These are phyloP conservation scores for Drosophila equinoxialis DNA, from an alignment of 1,140 invertebrate species.

Conservation along the genomic window DNA sequence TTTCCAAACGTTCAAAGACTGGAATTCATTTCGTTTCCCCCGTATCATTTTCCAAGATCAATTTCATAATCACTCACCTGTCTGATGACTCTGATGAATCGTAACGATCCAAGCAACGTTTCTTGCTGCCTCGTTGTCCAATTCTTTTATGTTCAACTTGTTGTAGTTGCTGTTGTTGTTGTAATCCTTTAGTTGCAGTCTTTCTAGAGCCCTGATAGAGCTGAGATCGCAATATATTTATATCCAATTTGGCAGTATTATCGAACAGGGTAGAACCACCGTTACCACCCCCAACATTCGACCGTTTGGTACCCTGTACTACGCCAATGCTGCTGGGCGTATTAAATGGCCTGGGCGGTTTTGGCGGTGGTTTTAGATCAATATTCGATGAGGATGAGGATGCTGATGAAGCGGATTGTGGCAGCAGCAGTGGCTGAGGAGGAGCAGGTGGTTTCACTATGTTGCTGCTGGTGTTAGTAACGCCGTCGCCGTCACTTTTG, in stretches of 20 bases:
- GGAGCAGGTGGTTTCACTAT: conserved; percentile 35
- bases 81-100: conserved; percentile 95
- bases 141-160: conserved; percentile 15
- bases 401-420: conserved; percentile 1
- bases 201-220: conserved; percentile 67
- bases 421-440: conserved; percentile 19
- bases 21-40: no score
- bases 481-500: conserved; percentile 24
- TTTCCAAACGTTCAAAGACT: no score
- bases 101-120: conserved; percentile 92
- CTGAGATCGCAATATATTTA: conserved; percentile 73
- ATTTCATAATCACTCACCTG: conserved; percentile 86
- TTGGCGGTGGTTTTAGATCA: conserved; percentile 58
- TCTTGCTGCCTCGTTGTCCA: conserved; percentile 86
- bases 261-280: neutral
- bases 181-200: conserved; percentile 34
- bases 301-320: conserved; percentile 63
- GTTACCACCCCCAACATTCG: conserved; percentile 14
- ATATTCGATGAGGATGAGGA: conserved; percentile 40
- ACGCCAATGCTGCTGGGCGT: conserved; percentile 63
- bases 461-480: conserved; percentile 22
- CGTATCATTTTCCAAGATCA: no score
- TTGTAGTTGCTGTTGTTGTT: conserved; percentile 19
- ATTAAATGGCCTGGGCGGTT: conserved; percentile 51
- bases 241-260: conserved; percentile 61